Evolutionary conservation across 2,888 invertebrate species (phyloP), one percentile per base, ranked within the genome.

Genomic region (Ectobius pallidus): DNA sequence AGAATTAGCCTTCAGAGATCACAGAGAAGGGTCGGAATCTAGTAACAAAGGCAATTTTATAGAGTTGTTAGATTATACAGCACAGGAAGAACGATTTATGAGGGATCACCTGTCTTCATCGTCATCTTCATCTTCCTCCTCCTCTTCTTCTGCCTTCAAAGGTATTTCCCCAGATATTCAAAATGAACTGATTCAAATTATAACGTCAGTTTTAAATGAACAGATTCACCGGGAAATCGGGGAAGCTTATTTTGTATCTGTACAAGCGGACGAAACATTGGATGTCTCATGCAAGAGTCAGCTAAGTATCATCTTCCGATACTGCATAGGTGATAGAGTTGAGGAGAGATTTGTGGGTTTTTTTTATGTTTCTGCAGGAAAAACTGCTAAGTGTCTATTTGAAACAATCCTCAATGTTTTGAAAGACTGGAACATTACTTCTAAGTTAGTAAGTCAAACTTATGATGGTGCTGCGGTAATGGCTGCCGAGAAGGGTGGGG

Each of bases 241-340:
- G n/a, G 7, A 14, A 49, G 49, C 49, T 49, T 7, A 49, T 14
- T 49, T 49, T n/a, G 49, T 49, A 14, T 49, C 49, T 49, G 49
- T n/a, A 4, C 49, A 49, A 49, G 49, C 49, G 4, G 49, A 49
- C 49, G 49, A 49, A 49, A 49, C 49, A 14, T 14, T n/a, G n/a
- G 49, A 49, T 49, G 49, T 49, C n/a, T 49, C 18, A 4, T 7
- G 7, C n/a, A 49, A n/a, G 6, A 14, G 11, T 14, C 49, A 18
- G 49, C n/a, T 14, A n/a, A n/a, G n/a, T n/a, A n/a, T n/a, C n/a
- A n/a, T 42, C 42, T 42, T 42, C 42, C 42, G 14, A n/a, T 49
- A 49, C n/a, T 49, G 49, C n/a, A n/a, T 49, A 14, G n/a, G n/a
- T 49, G 49, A n/a, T 14, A 49, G n/a, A 49, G 61, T 27, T n/a